A percentile compares a stretch with the other conserved stretches of the same genome.
Evolutionary conservation across 2,797 vertebrate genomes (phyloP).

Genomic region (Pogoniulus pusillus): DNA sequence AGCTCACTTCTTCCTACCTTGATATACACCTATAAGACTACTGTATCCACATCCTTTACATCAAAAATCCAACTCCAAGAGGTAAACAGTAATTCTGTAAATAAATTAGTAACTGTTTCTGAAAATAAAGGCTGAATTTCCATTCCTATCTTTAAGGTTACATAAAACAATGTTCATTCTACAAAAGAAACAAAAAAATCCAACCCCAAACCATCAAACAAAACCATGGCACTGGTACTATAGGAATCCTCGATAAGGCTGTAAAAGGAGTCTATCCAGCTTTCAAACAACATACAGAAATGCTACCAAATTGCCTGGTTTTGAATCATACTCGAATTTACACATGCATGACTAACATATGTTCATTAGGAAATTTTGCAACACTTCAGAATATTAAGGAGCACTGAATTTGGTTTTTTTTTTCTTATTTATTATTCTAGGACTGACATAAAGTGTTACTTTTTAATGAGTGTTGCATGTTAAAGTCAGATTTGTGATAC

Average conservation of each 20-base stretch:
- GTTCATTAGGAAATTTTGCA: not conserved
- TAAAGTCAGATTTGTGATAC: slow-evolving; percentile 8
- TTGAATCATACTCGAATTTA: not conserved
- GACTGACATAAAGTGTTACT: not conserved
- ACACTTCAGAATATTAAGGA: not conserved
- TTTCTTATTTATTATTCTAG: not conserved
- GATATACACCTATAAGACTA: not conserved
- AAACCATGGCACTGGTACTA: not conserved
- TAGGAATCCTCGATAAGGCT: not conserved
- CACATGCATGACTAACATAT: slow-evolving; percentile 15
- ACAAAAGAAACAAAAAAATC: not conserved
- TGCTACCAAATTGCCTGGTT: not conserved
- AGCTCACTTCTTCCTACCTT: not conserved
- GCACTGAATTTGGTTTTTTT: not conserved
- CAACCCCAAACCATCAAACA: not conserved
- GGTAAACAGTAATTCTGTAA: not conserved
- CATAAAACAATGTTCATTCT: not conserved
- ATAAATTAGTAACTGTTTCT: slow-evolving; percentile 1
- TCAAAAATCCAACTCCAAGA: not conserved
- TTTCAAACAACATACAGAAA: not conserved
- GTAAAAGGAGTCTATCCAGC: not conserved
- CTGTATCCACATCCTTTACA: not conserved
- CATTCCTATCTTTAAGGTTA: not conserved
- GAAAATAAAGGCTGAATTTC: not conserved
- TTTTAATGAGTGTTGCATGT: not conserved